Conservation (phyloP, 2,797 vertebrate genomes). For the Scolopax rusticola region DNA sequence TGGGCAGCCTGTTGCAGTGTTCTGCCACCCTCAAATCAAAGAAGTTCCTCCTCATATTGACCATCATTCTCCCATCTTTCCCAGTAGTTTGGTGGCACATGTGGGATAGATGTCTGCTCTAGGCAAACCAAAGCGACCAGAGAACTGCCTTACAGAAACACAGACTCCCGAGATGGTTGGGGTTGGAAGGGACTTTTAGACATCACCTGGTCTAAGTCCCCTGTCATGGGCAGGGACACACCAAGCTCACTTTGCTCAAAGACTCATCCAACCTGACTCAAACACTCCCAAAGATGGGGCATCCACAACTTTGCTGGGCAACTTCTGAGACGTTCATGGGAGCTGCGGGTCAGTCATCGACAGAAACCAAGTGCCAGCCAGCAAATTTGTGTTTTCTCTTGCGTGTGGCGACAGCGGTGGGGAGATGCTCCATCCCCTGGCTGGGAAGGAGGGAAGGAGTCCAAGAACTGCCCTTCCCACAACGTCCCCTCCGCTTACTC, state of each 20-base stretch:
- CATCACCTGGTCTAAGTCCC: fast-evolving
- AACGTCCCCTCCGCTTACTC: fast-evolving
- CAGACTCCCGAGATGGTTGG: fast-evolving
- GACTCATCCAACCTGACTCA: neutral
- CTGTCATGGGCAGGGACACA: neutral
- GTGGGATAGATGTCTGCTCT: fast-evolving
- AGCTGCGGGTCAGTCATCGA: fast-evolving
- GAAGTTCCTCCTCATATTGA: too few relatives aligned
- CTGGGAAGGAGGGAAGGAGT: neutral
- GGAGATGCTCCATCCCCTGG: neutral
- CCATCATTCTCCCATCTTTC: neutral
- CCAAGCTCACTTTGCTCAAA: neutral
- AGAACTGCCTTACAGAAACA: neutral
- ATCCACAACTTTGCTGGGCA: neutral
- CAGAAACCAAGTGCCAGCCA: fast-evolving
- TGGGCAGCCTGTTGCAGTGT: too few relatives aligned
- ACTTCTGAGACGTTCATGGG: neutral
- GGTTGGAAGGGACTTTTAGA: neutral
- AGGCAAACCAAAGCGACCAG: fast-evolving
- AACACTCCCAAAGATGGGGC: neutral
- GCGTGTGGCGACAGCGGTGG: fast-evolving
- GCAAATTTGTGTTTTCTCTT: neutral
- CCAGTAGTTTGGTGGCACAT: neutral
- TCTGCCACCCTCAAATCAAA: too few relatives aligned
- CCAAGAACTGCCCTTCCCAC: neutral